Evolutionary conservation across 1,140 invertebrate species (phyloP).

Genomic region (Danaus melanippus): DNA sequence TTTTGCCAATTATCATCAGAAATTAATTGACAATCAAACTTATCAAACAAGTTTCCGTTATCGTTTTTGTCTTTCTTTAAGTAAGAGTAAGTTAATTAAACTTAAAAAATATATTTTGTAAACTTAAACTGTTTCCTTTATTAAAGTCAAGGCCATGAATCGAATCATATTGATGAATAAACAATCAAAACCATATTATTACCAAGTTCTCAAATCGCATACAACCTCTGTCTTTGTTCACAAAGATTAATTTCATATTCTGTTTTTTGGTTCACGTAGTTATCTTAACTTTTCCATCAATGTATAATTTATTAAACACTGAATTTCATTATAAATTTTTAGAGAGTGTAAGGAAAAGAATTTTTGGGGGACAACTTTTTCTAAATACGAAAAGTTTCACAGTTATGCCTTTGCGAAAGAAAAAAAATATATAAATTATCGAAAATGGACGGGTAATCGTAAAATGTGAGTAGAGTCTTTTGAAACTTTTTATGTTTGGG

Average conservation of each 20-base stretch:
- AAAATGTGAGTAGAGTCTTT: constrained; percentile 10
- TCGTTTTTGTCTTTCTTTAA: too few species aligned
- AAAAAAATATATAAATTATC: too few species aligned
- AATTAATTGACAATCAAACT: too few species aligned
- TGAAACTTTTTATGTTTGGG: too few species aligned
- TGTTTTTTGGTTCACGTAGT: background rate
- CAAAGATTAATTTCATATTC: constrained; percentile 5
- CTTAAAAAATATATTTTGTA: too few species aligned
- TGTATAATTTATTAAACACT: constrained; percentile 37
- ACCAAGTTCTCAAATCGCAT: background rate
- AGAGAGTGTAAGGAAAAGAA: constrained; percentile 28
- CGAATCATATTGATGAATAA: too few species aligned
- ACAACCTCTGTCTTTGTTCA: constrained; percentile 1
- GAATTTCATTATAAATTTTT: constrained; percentile 35
- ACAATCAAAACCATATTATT: too few species aligned
- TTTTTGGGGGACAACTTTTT: constrained; percentile 24
- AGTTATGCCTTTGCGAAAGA: constrained; percentile 8
- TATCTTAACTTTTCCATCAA: constrained; percentile 23
- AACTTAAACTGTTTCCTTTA: too few species aligned
- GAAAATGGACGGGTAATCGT: constrained; percentile 25
- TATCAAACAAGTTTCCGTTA: too few species aligned
- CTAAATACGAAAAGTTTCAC: constrained; percentile 32
- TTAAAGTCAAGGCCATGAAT: too few species aligned
- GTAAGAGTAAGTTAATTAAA: too few species aligned
- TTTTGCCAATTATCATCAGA: too few species aligned